phyloP scores from a whole-genome alignment of 2,797 vertebrate species.

The Leucoraja ocellata region DNA sequence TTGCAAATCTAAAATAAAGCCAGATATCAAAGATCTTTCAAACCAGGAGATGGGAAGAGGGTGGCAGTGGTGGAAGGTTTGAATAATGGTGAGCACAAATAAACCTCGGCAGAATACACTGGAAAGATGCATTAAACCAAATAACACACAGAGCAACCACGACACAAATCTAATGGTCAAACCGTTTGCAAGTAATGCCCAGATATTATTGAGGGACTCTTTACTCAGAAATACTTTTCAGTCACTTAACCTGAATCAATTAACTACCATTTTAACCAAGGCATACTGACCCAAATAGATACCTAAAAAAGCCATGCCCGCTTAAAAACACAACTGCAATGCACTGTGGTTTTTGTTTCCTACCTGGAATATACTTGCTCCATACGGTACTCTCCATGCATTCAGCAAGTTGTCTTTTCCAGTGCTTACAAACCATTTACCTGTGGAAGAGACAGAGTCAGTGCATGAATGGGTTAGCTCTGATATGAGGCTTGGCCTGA shows the following conservation, averaged over 20 bases:
- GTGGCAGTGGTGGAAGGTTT: too few relatives aligned
- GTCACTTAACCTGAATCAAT: neutral
- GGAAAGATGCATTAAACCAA: neutral
- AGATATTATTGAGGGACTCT: neutral
- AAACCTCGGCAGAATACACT: neutral
- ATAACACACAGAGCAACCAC: neutral
- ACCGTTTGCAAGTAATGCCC: neutral
- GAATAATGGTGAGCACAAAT: neutral
- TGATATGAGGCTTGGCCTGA: too few relatives aligned
- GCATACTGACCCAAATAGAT: neutral
- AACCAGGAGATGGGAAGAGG: too few relatives aligned
- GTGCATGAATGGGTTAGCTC: neutral
- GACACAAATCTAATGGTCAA: neutral
- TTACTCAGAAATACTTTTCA: neutral
- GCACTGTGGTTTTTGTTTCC: neutral
- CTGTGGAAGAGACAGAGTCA: conserved; percentile 43
- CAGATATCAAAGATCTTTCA: neutral
- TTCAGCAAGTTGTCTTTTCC: conserved; percentile 50
- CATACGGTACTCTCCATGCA: conserved; percentile 44
- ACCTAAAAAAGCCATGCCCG: neutral
- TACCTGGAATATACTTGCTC: conserved; percentile 68
- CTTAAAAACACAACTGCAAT: neutral
- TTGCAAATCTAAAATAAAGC: neutral
- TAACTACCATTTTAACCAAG: neutral
- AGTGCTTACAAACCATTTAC: conserved; percentile 68